phyloP scores from a whole-genome alignment of 2,113 vertebrate species.

The Amazona guildingii region DNA sequence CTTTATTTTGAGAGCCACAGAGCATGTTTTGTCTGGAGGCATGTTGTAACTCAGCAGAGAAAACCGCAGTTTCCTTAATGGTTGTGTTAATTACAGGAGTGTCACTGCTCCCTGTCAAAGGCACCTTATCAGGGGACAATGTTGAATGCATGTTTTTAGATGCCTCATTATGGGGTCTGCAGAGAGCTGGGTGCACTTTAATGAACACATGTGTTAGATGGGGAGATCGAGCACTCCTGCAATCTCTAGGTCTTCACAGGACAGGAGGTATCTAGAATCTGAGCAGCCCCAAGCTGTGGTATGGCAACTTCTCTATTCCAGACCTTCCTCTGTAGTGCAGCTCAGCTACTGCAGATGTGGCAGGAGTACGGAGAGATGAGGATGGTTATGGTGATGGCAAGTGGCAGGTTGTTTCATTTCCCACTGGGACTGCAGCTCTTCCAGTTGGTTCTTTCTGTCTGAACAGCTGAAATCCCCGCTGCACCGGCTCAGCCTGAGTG shows the following conservation, averaged over 20 bases:
- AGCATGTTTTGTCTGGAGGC: background rate
- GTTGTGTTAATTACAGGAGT: background rate
- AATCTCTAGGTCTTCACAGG: background rate
- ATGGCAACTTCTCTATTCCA: background rate
- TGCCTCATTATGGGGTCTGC: background rate
- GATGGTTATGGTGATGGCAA: fast-evolving
- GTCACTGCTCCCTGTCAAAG: background rate
- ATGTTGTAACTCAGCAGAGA: background rate
- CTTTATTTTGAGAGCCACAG: background rate
- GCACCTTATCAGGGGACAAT: background rate
- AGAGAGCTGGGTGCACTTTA: background rate
- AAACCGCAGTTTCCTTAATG: background rate
- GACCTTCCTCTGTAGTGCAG: background rate
- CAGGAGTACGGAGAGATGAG: background rate
- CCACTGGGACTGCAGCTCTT: background rate
- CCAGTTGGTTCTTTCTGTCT: background rate
- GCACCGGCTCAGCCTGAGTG: fast-evolving
- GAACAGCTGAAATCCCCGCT: background rate
- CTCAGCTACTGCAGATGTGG: background rate
- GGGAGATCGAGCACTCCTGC: background rate
- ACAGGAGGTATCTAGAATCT: background rate
- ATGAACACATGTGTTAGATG: background rate
- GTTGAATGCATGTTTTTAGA: background rate
- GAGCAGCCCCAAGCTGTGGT: background rate
- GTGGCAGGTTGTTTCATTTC: background rate